Percentiles rank a stretch among this genome's conserved stretches.
Conservation (phyloP, 2,113 vertebrate genomes). For the Melospiza georgiana region DNA sequence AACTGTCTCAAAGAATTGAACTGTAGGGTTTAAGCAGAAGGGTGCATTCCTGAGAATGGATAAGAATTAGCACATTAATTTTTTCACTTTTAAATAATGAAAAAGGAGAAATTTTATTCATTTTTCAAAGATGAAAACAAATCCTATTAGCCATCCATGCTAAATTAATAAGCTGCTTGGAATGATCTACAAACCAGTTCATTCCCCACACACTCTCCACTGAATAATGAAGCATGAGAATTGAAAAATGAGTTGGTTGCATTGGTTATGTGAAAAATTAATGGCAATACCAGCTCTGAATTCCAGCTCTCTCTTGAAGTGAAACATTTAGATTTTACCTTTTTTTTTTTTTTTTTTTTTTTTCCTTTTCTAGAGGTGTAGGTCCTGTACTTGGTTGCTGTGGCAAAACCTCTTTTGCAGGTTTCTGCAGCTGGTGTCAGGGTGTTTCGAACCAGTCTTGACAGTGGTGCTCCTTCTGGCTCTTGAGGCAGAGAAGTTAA, state of each 20-base stretch:
- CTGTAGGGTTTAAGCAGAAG: not conserved
- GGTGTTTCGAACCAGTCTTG: not conserved
- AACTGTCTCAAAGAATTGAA: not conserved
- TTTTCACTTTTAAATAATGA: conserved; percentile 42
- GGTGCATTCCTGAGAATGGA: not conserved
- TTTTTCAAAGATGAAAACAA: conserved; percentile 71
- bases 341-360: not conserved
- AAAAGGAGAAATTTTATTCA: conserved; percentile 44
- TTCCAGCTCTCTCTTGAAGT: conserved; percentile 22
- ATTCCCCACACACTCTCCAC: conserved; percentile 5
- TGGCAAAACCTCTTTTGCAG: not conserved
- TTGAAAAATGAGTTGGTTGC: conserved; percentile 53
- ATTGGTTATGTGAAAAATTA: conserved; percentile 50
- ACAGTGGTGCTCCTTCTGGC: not conserved
- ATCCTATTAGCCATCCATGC: conserved; percentile 57
- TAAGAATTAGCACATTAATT: not conserved
- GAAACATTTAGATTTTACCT: conserved; percentile 5
- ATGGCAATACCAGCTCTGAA: not conserved
- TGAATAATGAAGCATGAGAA: conserved; percentile 64
- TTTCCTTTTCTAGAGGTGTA: not conserved
- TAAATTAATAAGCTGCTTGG: conserved; percentile 67
- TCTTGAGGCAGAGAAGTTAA: not conserved
- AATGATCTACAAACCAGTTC: conserved; percentile 58
- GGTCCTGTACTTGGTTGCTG: not conserved
- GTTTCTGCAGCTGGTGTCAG: not conserved